phyloP scores from a whole-genome alignment of 2,113 vertebrate species.

The Hydrolagus affinis region DNA sequence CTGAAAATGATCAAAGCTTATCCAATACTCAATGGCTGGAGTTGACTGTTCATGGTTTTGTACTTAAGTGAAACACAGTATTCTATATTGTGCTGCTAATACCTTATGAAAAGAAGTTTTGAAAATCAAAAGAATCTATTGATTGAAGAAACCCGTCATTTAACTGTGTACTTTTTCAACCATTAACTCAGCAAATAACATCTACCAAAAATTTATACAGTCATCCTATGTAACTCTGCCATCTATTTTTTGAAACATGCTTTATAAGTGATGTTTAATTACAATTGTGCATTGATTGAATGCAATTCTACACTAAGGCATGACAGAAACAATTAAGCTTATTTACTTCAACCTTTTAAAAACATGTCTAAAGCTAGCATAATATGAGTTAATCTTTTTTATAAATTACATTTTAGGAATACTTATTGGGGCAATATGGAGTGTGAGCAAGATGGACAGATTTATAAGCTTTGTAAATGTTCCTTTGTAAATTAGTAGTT shows the following conservation, averaged over 20 bases:
- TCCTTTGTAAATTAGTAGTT: conserved; percentile 35
- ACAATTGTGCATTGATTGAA: conserved; percentile 17
- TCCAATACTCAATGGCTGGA: conserved; percentile 51
- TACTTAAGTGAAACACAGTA: conserved; percentile 34
- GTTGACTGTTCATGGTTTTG: conserved; percentile 60
- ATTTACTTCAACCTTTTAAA: not conserved
- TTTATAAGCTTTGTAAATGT: conserved; percentile 35
- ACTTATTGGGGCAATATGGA: conserved; percentile 56
- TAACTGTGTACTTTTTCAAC: not conserved
- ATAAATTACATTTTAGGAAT: not conserved
- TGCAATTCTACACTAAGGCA: not conserved
- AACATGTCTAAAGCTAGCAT: not conserved
- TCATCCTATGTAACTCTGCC: not conserved
- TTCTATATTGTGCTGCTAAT: not conserved
- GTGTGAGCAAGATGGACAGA: conserved; percentile 60
- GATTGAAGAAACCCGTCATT: not conserved
- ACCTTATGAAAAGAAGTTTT: not conserved
- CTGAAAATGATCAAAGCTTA: not conserved
- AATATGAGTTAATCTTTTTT: not conserved
- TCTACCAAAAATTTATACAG: not conserved
- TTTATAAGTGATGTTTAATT: conserved; percentile 18
- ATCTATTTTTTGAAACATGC: not conserved
- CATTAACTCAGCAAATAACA: not conserved
- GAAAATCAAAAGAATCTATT: not conserved
- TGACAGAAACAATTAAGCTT: conserved; percentile 1